Evolutionary conservation across 1,140 invertebrate genomes (phyloP), one percentile per base, ranked within the genome.

Genomic region (Meteorus sp.): DNA sequence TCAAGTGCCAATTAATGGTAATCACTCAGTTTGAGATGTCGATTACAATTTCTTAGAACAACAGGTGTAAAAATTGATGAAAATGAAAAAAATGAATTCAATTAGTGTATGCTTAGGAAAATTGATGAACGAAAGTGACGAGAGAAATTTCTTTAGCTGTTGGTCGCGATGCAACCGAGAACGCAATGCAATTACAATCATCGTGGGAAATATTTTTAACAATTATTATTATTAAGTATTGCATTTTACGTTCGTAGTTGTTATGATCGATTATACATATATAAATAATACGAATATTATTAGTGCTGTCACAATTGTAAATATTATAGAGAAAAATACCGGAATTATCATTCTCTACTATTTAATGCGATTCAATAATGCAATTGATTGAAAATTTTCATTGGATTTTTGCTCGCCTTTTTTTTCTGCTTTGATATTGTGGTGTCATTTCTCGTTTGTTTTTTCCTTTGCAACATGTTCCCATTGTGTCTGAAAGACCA

Each of bases 81-180:
- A 22, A 31, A 57, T 39, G 33, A 17, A 39, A 27, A 29, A 27
- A 45, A 19, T 29, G 17, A 11, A 52, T 48, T n/a, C n/a, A n/a
- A n/a, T n/a, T n/a, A n/a, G n/a, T n/a, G n/a, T n/a, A n/a, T n/a
- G n/a, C n/a, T n/a, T n/a, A n/a, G n/a, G n/a, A n/a, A n/a, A n/a
- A n/a, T n/a, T n/a, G n/a, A 17, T 27, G 25, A 29, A 52, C 15
- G 33, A 50, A 50, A 50, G n/a, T 47, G 1, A 19, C 15, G 22
- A 13, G 20, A 47, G 35, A 7, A 6, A 59, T 43, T 47, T 7
- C 33, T 20, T 50, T 27, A 23, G 27, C 29, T 52, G 27, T 62
- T 56, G 56, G 45, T 60, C 52, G 59, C 58, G 45, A 63, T 63
- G 62, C 62, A 63, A 57, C 54, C 53, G 55, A 56, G 33, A n/a